Percentiles rank a stretch among this genome's conserved stretches.
Conservation (phyloP, 2,113 vertebrate genomes). For the Melanocharis versteri region DNA sequence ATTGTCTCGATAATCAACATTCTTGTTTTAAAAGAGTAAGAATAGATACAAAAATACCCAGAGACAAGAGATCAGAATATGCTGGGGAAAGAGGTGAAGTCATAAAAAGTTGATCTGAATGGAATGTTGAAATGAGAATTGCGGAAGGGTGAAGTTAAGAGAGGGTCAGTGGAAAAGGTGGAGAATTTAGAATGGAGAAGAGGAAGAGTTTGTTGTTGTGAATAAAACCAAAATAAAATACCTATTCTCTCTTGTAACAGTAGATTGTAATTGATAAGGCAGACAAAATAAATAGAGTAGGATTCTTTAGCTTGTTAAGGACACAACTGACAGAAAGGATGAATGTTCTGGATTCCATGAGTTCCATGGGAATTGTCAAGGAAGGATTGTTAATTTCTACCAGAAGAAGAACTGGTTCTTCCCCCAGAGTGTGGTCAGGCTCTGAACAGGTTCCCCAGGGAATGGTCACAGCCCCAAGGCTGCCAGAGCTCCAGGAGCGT, state of each 20-base stretch:
- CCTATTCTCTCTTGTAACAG: neutral
- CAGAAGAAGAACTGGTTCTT: neutral
- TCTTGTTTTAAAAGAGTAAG: neutral
- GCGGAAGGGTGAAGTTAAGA: neutral
- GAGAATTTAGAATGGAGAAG: neutral
- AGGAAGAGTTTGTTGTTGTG: neutral
- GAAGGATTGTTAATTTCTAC: neutral
- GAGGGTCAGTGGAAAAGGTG: neutral
- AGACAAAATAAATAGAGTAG: neutral
- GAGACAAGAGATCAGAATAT: neutral
- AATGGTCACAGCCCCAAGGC: fast-evolving
- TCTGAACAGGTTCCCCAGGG: neutral
- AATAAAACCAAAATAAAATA: neutral
- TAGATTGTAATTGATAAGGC: neutral
- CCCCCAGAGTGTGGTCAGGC: fast-evolving
- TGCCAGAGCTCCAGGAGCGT: fast-evolving
- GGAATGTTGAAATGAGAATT: neutral
- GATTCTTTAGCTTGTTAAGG: neutral
- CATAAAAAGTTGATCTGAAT: neutral
- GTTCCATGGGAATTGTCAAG: neutral
- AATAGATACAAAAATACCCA: neutral
- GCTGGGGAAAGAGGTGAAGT: neutral
- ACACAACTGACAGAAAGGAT: neutral
- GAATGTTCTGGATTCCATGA: neutral
- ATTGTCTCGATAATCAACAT: neutral